These are phyloP conservation scores for Lasioglossum zephyrum DNA, from an alignment of 2,888 invertebrate species.

Conservation along the genomic window DNA sequence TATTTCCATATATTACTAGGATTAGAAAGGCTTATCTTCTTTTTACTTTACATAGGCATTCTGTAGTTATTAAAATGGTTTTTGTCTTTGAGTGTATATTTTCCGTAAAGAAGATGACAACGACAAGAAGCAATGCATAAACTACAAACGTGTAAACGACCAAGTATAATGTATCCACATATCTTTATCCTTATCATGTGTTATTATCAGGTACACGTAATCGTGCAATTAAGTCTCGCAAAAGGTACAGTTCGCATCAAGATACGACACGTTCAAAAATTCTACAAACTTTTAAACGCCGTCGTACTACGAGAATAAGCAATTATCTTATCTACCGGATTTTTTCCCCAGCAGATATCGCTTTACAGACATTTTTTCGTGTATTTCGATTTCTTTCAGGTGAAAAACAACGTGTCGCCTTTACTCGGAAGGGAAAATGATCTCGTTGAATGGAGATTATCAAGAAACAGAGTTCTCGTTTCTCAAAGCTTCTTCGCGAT, in stretches of 20 bases:
- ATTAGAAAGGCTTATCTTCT: no score
- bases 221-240: background rate
- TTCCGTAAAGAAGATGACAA: no score
- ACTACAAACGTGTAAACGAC: no score
- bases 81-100: no score
- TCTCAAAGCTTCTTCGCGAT: background rate
- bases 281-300: background rate
- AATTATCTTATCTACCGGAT: conserved; percentile 42
- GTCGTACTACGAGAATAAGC: background rate
- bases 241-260: background rate
- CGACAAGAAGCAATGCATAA: no score
- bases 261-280: background rate
- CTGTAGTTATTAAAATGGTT: no score
- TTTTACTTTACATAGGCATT: no score
- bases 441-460: background rate
- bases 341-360: conserved; percentile 1
- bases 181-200: background rate
- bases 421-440: background rate
- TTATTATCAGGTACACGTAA: background rate
- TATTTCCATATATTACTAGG: no score
- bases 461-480: background rate
- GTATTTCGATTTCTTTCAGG: background rate
- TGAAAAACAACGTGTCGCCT: no score
- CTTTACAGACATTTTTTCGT: background rate
- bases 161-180: no score